Evolutionary conservation across 2,888 invertebrate genomes (phyloP).

Genomic region (Eupithecia subumbrata): DNA sequence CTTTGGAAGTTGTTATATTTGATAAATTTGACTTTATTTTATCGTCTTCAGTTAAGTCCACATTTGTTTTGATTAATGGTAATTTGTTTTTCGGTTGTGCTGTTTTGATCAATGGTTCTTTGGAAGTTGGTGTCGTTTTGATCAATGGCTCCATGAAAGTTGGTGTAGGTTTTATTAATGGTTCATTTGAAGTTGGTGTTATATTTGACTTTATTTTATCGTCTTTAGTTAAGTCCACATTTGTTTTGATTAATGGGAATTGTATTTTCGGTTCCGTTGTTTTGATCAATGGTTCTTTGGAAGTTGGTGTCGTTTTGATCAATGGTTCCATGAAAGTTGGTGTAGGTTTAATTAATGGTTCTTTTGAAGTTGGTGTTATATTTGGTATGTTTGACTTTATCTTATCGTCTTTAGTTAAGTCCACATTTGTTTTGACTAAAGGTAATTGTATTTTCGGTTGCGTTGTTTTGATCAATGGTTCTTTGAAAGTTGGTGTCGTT

Average conservation of each 20-base stretch:
- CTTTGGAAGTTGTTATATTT: too few species aligned
- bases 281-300: background rate
- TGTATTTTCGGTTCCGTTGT: background rate
- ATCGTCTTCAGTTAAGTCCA: too few species aligned
- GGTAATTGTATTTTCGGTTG: background rate
- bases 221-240: constrained; percentile 17
- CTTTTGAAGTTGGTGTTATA: background rate
- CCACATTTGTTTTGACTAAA: background rate
- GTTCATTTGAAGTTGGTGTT: background rate
- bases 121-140: background rate
- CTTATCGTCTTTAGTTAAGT: constrained; percentile 17
- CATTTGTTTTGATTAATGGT: background rate
- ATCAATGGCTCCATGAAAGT: background rate
- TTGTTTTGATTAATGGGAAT: background rate
- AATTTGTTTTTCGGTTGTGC: background rate
- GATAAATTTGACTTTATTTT: too few species aligned
- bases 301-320: background rate
- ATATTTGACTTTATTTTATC: background rate
- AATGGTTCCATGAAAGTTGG: background rate
- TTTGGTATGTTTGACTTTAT: background rate
- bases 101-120: background rate
- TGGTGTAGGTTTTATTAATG: background rate
- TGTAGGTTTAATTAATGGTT: background rate
- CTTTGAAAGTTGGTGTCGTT: background rate
- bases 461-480: background rate